Percentiles rank a stretch among this genome's conserved stretches.
These are phyloP conservation scores for Tyrannus savana DNA, from an alignment of 2,113 vertebrate genomes.

Conservation along the genomic window DNA sequence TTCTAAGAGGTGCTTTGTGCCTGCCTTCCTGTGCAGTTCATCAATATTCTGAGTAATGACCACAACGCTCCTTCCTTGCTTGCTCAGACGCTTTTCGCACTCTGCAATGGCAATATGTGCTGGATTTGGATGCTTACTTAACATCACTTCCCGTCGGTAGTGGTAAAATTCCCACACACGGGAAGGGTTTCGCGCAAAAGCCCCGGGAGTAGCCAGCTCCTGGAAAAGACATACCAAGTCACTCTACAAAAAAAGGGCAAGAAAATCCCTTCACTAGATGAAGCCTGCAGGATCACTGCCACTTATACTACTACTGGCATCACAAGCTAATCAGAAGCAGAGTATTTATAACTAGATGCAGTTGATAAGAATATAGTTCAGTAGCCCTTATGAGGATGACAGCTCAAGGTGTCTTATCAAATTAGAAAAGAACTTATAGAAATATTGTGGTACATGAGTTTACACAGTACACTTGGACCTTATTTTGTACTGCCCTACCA, in stretches of 20 bases:
- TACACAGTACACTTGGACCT: background rate
- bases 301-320: background rate
- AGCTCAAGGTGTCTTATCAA: background rate
- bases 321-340: background rate
- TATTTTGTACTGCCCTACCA: background rate
- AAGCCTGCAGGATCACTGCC: background rate
- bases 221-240: background rate
- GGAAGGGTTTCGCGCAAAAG: slow-evolving; percentile 89
- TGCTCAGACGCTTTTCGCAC: slow-evolving; percentile 85
- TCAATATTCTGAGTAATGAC: slow-evolving; percentile 96
- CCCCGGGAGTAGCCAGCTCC: slow-evolving; percentile 91
- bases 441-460: rapidly evolving
- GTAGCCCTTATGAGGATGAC: rapidly evolving
- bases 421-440: background rate
- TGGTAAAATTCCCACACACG: slow-evolving; percentile 98
- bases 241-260: background rate
- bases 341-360: background rate
- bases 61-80: slow-evolving; percentile 85
- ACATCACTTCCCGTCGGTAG: slow-evolving; percentile 86
- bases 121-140: slow-evolving; percentile 81
- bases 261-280: background rate
- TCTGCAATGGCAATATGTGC: slow-evolving; percentile 89
- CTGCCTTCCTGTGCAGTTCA: slow-evolving; percentile 90
- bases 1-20: slow-evolving; percentile 89
- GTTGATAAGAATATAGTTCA: background rate